These are phyloP conservation scores for Drosophila pachea DNA, from an alignment of 1,140 invertebrate genomes.

Conservation along the genomic window DNA sequence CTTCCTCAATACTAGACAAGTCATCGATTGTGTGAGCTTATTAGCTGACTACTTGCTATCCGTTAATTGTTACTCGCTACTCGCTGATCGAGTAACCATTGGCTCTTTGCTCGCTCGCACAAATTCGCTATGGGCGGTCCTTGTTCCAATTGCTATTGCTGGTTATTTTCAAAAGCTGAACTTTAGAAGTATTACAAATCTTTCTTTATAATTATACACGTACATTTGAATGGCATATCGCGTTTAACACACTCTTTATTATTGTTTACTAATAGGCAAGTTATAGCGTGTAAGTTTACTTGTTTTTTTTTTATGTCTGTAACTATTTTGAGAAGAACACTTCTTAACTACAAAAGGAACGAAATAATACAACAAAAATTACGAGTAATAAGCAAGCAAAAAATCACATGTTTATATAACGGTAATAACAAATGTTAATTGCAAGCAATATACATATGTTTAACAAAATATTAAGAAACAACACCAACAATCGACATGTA, in stretches of 20 bases:
- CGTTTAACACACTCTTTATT: slow-evolving; percentile 70
- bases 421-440: slow-evolving; percentile 27
- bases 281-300: slow-evolving; percentile 56
- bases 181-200: slow-evolving; percentile 67
- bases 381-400: slow-evolving; percentile 20
- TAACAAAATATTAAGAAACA: slow-evolving; percentile 15
- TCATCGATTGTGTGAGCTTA: slow-evolving; percentile 68
- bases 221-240: slow-evolving; percentile 54
- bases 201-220: slow-evolving; percentile 31
- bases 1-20: slow-evolving; percentile 74
- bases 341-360: slow-evolving; percentile 28
- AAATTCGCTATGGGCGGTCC: neutral
- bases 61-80: neutral
- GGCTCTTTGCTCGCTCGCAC: neutral
- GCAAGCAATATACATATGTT: slow-evolving; percentile 48
- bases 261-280: slow-evolving; percentile 75
- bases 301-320: slow-evolving; percentile 45
- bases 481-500: slow-evolving; percentile 67
- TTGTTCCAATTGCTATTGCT: slow-evolving; percentile 28
- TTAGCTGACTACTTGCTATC: slow-evolving; percentile 11
- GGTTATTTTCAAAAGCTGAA: slow-evolving; percentile 62
- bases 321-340: slow-evolving; percentile 13
- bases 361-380: slow-evolving; percentile 19
- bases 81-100: neutral
- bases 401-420: slow-evolving; percentile 22